Conservation (phyloP, 1,140 invertebrate genomes). For the Brachionus calyciflorus region DNA sequence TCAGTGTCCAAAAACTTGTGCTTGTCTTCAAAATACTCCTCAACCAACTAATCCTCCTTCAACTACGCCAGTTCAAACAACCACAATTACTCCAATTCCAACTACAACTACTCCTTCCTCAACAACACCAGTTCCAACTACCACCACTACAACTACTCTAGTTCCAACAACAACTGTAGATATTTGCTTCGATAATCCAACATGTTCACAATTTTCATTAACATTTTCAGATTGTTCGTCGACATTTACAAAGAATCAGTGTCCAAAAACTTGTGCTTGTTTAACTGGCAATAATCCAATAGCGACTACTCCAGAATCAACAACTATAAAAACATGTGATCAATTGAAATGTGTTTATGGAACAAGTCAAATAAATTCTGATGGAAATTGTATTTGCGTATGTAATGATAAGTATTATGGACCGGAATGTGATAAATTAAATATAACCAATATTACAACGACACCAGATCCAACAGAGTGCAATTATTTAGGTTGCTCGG, state of each 20-base stretch:
- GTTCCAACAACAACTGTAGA: neutral
- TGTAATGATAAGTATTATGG: slow-evolving; percentile 30
- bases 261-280: neutral
- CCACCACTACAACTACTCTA: neutral
- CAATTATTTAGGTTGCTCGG: neutral
- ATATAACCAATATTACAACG: neutral
- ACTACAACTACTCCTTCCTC: too few species aligned
- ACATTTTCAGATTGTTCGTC: neutral
- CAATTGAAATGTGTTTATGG: neutral
- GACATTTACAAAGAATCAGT: neutral
- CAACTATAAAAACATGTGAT: neutral
- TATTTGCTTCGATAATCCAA: neutral
- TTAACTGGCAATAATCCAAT: too few species aligned
- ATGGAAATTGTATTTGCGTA: neutral
- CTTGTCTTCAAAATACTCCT: too few species aligned
- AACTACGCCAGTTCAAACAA: too few species aligned
- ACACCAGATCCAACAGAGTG: neutral
- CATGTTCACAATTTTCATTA: neutral
- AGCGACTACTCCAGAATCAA: too few species aligned
- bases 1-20: neutral
- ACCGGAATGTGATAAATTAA: neutral
- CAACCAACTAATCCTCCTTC: too few species aligned
- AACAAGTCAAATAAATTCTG: neutral
- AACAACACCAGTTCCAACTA: neutral
- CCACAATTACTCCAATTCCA: too few species aligned